A percentile compares a stretch with the other conserved stretches of the same genome.
Conservation (phyloP, 2,888 invertebrate species). For the Eustalomyia histrio region DNA sequence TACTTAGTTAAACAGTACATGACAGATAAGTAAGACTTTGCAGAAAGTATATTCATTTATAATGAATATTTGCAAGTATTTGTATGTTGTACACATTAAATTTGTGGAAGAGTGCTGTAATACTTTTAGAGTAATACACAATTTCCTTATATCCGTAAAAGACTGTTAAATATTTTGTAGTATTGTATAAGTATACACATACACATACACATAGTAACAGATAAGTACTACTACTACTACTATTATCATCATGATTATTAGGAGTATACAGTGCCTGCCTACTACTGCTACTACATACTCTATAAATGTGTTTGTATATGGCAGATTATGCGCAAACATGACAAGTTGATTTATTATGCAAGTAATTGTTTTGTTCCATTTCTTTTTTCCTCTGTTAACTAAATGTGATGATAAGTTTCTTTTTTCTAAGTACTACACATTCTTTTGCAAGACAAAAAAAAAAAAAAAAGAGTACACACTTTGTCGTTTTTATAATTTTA, state of each 20-base stretch:
- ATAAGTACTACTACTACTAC: background rate
- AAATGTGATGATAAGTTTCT: conserved; percentile 56
- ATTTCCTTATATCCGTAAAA: no score
- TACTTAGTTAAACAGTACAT: background rate
- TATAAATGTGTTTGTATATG: conserved; percentile 43
- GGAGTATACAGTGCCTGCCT: background rate
- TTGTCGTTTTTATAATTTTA: conserved; percentile 30
- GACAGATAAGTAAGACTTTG: background rate
- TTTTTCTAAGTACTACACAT: background rate
- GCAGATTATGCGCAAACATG: conserved; percentile 69
- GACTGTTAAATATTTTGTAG: no score
- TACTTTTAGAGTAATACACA: no score
- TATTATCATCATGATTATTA: background rate
- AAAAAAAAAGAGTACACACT: background rate
- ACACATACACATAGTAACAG: no score
- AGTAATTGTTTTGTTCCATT: conserved; percentile 75
- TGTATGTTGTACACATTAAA: no score
- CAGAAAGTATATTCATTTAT: no score
- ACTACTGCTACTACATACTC: background rate
- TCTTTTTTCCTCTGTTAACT: conserved; percentile 30
- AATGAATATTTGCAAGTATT: no score
- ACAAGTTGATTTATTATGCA: conserved; percentile 76
- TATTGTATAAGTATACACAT: no score
- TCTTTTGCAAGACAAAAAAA: conserved; percentile 18
- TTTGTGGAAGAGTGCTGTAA: no score